Base-by-base conservation (phyloP, 35 echinoderm and acorn worm species). In the Hemicentrotus pulcherrimus region DNA sequence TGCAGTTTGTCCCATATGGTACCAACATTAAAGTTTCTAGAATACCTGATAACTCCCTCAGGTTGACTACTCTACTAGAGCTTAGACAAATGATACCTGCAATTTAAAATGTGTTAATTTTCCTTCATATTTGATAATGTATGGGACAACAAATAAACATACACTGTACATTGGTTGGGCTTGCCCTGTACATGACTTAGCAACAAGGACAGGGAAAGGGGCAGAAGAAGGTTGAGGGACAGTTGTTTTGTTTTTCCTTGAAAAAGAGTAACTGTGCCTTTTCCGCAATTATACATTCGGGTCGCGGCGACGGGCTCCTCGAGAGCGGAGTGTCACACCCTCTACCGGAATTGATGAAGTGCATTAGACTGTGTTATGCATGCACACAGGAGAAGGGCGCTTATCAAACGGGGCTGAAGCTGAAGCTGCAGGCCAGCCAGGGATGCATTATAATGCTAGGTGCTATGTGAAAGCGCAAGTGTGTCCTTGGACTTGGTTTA, bases 311-410 rank as follows among this genome's bases (percentile, higher is more conserved):
- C 65, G 24, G 65, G 65, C 22, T 78, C 65, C 65, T 78, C 22
- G 24, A 78, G 65, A 78, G 65, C 22, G 4, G 22, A 78, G 65
- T 78, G 65, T 78, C 65, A 78, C 65, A 78, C 65, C 65, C 65
- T 22, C 65, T 78, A 78, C 65, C 65, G 65, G 65, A 78, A 78
- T n/a, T 78, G 65, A 78, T 78, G 65, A 78, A 78, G 65, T 78
- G 65, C 65, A 78, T 78, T 78, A 78, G 65, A 78, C 65, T 78
- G 65, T 78, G 65, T 78, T 78, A 78, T 78, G 65, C 65, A 78
- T 78, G 65, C 65, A 78, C n/a, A 78, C 65, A 59, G 9, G 19
- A 78, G 65, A 78, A 78, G 65, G 65, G 65, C 18, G 65, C 65
- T 78, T 78, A 78, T 78, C 65, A n/a, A 78, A n/a, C 28, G 5